These are phyloP conservation scores for Campopleginae sp. DNA, from an alignment of 2,888 invertebrate genomes.

Conservation along the genomic window DNA sequence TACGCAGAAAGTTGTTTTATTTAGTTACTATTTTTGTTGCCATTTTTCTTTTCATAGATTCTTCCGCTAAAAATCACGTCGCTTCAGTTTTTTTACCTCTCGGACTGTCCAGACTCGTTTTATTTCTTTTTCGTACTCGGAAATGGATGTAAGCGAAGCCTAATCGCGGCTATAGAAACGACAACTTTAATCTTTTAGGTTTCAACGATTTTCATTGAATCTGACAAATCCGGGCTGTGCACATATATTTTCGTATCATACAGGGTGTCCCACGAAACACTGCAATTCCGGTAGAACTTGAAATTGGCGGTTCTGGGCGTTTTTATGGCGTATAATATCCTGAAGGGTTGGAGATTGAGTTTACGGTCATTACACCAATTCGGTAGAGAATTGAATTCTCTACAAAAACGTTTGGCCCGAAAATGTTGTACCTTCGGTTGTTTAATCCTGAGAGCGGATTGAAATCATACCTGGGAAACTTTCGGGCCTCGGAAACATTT, in stretches of 20 bases:
- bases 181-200: background rate
- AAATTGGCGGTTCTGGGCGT: background rate
- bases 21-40: background rate
- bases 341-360: background rate
- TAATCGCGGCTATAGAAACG: slow-evolving; percentile 25
- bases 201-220: slow-evolving; percentile 39
- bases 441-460: background rate
- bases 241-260: background rate
- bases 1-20: slow-evolving; percentile 16
- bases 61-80: background rate
- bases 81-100: background rate
- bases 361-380: background rate
- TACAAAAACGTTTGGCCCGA: background rate
- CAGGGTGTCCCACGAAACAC: background rate
- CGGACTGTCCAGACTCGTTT: background rate
- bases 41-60: slow-evolving; percentile 2
- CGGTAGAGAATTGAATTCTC: background rate
- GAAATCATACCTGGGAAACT: background rate
- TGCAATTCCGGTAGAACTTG: background rate
- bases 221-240: slow-evolving; percentile 1
- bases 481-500: background rate
- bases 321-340: background rate
- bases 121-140: background rate
- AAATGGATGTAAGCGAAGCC: slow-evolving; percentile 18
- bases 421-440: background rate